phyloP scores from a whole-genome alignment of 2,888 invertebrate genomes.

The Tipula unca region DNA sequence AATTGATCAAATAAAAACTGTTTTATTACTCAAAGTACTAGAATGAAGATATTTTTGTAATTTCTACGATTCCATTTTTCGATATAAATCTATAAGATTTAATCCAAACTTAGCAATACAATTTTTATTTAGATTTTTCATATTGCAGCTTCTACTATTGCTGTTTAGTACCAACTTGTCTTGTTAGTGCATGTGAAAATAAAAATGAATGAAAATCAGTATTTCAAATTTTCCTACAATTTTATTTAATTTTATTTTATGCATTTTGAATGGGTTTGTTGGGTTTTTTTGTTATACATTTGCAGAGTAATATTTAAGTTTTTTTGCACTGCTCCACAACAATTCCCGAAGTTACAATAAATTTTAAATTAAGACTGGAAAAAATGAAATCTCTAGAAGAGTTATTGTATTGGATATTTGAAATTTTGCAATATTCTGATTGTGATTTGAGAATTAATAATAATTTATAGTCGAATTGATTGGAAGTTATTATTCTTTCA shows the following conservation, averaged over 20 bases:
- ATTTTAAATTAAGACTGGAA: background rate
- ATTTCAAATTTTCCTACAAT: background rate
- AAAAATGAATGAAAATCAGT: background rate
- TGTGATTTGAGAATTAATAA: no score
- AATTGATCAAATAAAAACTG: background rate
- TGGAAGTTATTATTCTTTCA: no score
- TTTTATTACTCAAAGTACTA: background rate
- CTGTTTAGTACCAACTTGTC: background rate
- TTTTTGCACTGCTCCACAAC: background rate
- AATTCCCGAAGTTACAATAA: background rate
- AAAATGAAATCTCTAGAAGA: background rate
- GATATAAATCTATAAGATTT: background rate
- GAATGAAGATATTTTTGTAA: background rate
- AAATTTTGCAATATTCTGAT: background rate
- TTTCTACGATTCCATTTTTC: background rate
- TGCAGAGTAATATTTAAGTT: background rate
- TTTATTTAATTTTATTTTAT: background rate
- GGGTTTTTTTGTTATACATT: background rate
- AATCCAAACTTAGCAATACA: background rate
- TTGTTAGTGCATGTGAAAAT: background rate
- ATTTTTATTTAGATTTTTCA: background rate
- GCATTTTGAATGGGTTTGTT: background rate
- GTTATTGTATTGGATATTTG: background rate
- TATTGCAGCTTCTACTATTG: background rate
- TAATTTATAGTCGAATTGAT: no score